phyloP scores from a whole-genome alignment of 2,888 invertebrate species.

The Neoscelio sp. region DNA sequence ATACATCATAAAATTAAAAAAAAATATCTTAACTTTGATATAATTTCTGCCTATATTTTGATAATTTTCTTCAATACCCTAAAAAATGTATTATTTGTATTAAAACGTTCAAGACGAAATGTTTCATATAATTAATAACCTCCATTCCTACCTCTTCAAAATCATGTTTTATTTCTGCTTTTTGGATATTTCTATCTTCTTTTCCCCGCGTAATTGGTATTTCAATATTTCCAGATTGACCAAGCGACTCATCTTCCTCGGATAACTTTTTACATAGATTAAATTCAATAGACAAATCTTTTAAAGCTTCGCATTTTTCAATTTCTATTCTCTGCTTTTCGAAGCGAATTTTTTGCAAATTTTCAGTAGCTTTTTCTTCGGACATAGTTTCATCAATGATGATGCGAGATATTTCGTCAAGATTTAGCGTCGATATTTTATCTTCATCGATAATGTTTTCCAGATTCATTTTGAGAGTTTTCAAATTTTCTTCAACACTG shows the following conservation, averaged over 20 bases:
- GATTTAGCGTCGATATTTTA: too few species aligned
- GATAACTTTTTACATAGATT: slow-evolving; percentile 17
- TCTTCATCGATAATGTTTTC: slow-evolving; percentile 10
- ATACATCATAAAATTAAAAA: too few species aligned
- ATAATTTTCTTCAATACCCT: slow-evolving; percentile 8
- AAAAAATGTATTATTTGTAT: too few species aligned
- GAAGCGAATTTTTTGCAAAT: slow-evolving; percentile 18
- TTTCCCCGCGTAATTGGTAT: not conserved
- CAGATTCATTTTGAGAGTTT: too few species aligned
- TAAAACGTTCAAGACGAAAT: too few species aligned
- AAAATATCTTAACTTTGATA: too few species aligned
- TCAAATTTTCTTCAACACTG: too few species aligned
- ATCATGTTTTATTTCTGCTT: not conserved
- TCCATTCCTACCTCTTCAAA: not conserved
- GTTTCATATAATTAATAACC: too few species aligned
- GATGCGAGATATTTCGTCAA: slow-evolving; percentile 18
- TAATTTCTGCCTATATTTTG: not conserved
- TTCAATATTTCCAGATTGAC: not conserved
- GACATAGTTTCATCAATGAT: not conserved
- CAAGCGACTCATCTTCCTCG: not conserved
- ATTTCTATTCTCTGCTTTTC: slow-evolving; percentile 45
- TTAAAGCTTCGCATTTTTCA: slow-evolving; percentile 35
- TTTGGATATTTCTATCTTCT: not conserved
- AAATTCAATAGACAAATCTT: slow-evolving; percentile 35
- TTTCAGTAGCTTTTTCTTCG: slow-evolving; percentile 20